Evolutionary conservation across 2,888 invertebrate species (phyloP).

Genomic region (Tetragonula carbonaria): DNA sequence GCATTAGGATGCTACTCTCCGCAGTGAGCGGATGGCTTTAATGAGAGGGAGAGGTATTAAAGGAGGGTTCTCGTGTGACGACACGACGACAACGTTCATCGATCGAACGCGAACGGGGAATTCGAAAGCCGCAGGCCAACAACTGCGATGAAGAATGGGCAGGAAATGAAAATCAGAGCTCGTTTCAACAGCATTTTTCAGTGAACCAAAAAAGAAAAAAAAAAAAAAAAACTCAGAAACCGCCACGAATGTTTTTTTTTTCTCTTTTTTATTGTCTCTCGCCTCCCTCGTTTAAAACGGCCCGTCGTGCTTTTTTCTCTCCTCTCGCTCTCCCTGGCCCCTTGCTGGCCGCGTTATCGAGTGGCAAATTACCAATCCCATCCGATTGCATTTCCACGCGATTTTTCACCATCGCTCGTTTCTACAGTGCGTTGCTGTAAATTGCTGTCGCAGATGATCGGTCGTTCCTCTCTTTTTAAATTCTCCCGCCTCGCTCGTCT

Average conservation of each 20-base stretch:
- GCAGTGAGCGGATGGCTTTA: conserved; percentile 66
- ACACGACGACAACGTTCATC: conserved; percentile 68
- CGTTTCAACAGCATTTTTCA: conserved; percentile 25
- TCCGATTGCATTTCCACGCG: conserved; percentile 22
- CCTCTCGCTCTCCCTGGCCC: too few relatives aligned
- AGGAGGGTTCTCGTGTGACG: conserved; percentile 69
- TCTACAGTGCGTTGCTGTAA: too few relatives aligned
- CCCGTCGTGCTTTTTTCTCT: conserved; percentile 3
- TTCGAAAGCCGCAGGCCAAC: conserved; percentile 63
- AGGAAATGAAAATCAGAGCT: conserved; percentile 66
- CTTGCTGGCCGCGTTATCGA: conserved; percentile 2
- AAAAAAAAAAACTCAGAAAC: too few relatives aligned
- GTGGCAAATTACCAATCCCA: conserved; percentile 24
- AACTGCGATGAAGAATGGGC: conserved; percentile 9
- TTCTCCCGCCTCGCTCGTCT: not conserved
- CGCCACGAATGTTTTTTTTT: not conserved
- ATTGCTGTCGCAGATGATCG: not conserved
- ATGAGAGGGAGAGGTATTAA: conserved; percentile 70
- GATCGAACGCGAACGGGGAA: conserved; percentile 67
- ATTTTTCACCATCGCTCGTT: not conserved
- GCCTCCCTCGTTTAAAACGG: conserved; percentile 11
- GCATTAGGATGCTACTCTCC: conserved; percentile 73
- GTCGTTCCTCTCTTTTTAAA: not conserved
- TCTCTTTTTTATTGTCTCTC: not conserved
- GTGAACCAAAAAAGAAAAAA: too few relatives aligned